These are phyloP conservation scores for Tyto alba DNA, from an alignment of 2,113 vertebrate species.

Conservation along the genomic window DNA sequence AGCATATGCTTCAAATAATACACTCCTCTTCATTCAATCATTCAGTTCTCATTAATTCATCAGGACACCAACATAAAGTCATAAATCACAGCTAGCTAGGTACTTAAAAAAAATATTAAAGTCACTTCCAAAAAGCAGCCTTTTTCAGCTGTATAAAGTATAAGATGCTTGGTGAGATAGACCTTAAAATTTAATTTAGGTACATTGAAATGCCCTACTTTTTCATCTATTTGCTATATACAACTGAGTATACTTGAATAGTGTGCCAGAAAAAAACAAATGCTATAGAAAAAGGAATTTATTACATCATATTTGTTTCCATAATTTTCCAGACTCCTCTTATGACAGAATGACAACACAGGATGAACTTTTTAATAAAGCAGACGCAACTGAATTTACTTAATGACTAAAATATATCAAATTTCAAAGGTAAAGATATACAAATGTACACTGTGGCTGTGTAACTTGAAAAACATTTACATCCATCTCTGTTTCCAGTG, in stretches of 20 bases:
- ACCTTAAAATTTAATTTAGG: neutral
- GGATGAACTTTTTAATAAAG: neutral
- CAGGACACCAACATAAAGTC: neutral
- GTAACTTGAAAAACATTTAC: neutral
- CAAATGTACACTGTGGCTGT: neutral
- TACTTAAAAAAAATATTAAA: neutral
- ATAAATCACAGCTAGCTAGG: neutral
- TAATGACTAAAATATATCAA: neutral
- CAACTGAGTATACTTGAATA: neutral
- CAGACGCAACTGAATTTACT: neutral
- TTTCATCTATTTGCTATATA: neutral
- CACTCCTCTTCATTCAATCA: neutral
- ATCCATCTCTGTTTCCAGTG: neutral
- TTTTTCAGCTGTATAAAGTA: neutral
- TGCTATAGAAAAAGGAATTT: neutral
- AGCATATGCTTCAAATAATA: neutral
- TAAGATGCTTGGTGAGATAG: neutral
- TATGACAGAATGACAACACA: neutral
- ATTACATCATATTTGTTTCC: neutral
- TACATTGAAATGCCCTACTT: neutral
- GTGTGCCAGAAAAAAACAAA: neutral
- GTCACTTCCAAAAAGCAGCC: neutral
- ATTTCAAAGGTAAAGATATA: neutral
- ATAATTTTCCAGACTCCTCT: neutral
- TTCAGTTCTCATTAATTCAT: neutral